Evolutionary conservation across 2,888 invertebrate species (phyloP).

Genomic region (Eudemis profundana): DNA sequence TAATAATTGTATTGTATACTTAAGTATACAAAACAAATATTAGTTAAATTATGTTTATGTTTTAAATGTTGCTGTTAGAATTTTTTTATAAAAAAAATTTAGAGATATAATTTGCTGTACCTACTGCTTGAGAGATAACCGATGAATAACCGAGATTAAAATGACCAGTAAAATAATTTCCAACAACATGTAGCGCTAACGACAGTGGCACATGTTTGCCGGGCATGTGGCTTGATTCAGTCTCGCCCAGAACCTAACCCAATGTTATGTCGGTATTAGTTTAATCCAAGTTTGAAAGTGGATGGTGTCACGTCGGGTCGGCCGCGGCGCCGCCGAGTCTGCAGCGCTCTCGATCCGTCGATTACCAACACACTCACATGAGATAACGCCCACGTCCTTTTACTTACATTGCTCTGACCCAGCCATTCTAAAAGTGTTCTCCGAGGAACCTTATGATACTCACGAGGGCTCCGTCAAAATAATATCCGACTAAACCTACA

Average conservation of each 20-base stretch:
- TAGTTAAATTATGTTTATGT: no score
- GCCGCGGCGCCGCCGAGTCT: slow-evolving; percentile 56
- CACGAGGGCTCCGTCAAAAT: no score
- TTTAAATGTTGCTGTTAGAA: no score
- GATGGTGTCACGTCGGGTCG: slow-evolving; percentile 24
- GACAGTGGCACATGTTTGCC: not conserved
- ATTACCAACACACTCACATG: slow-evolving; percentile 54
- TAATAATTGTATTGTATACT: no score
- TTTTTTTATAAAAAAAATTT: no score
- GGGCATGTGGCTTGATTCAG: no score
- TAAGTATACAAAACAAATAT: no score
- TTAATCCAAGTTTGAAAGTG: slow-evolving; percentile 24
- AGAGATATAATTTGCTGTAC: no score
- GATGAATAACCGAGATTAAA: no score
- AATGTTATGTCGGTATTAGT: slow-evolving; percentile 17
- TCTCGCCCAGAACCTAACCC: not conserved
- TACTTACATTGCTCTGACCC: slow-evolving; percentile 31
- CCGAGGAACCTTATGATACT: no score
- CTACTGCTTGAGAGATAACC: no score
- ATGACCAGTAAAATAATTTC: not conserved
- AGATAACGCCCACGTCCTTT: slow-evolving; percentile 55
- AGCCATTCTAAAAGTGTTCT: not conserved
- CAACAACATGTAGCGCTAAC: not conserved
- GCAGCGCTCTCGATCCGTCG: slow-evolving; percentile 49
- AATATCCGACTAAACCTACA: no score